Evolutionary conservation across 2,888 invertebrate genomes (phyloP).

Genomic region (Lysandra bellargus): DNA sequence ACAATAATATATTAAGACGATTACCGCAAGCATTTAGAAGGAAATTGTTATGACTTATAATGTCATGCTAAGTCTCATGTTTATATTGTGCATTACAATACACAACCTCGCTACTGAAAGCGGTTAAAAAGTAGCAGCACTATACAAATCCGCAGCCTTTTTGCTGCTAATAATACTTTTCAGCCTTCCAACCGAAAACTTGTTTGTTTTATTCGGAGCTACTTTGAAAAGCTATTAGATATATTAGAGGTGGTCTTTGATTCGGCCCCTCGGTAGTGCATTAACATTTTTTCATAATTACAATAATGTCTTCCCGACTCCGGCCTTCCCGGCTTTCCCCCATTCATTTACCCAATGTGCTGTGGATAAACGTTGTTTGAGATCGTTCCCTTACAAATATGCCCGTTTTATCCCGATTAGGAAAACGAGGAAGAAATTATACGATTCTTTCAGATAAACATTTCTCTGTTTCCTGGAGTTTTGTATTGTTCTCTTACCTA

Average conservation of each 20-base stretch:
- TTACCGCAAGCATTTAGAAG: no score
- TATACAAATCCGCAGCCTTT: slow-evolving; percentile 6
- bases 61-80: no score
- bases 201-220: slow-evolving; percentile 26
- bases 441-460: slow-evolving; percentile 52
- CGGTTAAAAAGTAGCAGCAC: neutral
- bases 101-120: neutral
- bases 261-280: slow-evolving; percentile 49
- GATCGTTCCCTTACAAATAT: slow-evolving; percentile 68
- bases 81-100: neutral
- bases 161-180: slow-evolving; percentile 7
- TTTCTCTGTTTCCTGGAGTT: slow-evolving; percentile 29
- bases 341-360: slow-evolving; percentile 76
- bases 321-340: slow-evolving; percentile 65
- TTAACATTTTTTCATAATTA: slow-evolving; percentile 74
- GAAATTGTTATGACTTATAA: no score
- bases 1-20: no score
- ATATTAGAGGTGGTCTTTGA: slow-evolving; percentile 40
- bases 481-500: slow-evolving; percentile 17
- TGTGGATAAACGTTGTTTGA: slow-evolving; percentile 73
- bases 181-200: slow-evolving; percentile 20
- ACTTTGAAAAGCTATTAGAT: slow-evolving; percentile 38
- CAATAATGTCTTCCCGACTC: slow-evolving; percentile 76
- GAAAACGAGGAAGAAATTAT: slow-evolving; percentile 60
- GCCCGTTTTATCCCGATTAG: slow-evolving; percentile 62